These are phyloP conservation scores for Nannoperca australis DNA, from an alignment of 2,797 vertebrate genomes.

Conservation along the genomic window DNA sequence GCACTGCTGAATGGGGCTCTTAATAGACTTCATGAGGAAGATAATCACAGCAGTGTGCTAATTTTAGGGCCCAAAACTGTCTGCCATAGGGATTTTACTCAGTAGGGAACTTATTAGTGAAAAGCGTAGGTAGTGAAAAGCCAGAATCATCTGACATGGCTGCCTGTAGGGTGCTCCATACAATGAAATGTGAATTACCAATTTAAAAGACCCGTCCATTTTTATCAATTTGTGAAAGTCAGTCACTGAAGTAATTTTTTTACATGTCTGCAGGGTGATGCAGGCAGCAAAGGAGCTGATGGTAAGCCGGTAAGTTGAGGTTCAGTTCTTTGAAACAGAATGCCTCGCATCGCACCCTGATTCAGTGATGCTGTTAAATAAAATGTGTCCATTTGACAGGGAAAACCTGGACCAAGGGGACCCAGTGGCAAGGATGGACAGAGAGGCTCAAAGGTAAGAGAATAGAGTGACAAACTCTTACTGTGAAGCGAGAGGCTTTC, in stretches of 20 bases:
- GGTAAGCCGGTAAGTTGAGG: slow-evolving; percentile 82
- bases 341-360: slow-evolving; percentile 11
- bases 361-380: slow-evolving; percentile 17
- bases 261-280: slow-evolving; percentile 76
- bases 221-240: slow-evolving; percentile 60
- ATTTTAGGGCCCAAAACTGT: slow-evolving; percentile 65
- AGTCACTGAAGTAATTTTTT: slow-evolving; percentile 15
- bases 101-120: slow-evolving; percentile 64
- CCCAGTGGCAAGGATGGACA: slow-evolving; percentile 79
- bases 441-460: slow-evolving; percentile 79
- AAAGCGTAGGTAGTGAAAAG: slow-evolving; percentile 63
- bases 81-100: slow-evolving; percentile 58
- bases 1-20: slow-evolving; percentile 43
- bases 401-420: slow-evolving; percentile 81
- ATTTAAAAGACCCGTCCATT: slow-evolving; percentile 60
- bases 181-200: slow-evolving; percentile 60
- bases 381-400: slow-evolving; percentile 70
- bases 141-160: slow-evolving; percentile 47
- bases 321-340: slow-evolving; percentile 18
- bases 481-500: neutral
- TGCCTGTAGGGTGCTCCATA: slow-evolving; percentile 53
- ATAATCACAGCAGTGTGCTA: slow-evolving; percentile 65
- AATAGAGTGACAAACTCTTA: neutral
- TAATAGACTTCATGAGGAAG: slow-evolving; percentile 65
- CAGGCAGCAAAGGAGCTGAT: slow-evolving; percentile 80